A percentile compares a stretch with the other conserved stretches of the same genome.
Conservation (phyloP, 2,113 vertebrate species). For the Rhadina sibilatrix region DNA sequence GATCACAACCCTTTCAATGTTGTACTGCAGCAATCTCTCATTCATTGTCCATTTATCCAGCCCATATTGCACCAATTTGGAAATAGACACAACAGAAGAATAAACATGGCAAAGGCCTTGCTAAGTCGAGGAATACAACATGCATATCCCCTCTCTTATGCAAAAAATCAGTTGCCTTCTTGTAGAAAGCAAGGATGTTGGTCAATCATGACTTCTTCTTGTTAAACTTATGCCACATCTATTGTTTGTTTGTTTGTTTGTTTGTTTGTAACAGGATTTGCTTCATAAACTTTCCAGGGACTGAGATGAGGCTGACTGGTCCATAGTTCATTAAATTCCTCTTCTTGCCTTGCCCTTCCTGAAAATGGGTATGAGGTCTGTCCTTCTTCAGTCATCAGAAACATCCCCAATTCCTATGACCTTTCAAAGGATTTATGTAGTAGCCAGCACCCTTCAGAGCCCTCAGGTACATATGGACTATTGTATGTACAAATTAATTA, state of each 20-base stretch:
- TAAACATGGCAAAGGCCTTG: background rate
- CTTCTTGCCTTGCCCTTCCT: background rate
- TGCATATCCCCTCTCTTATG: background rate
- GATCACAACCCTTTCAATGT: background rate
- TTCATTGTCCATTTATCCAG: background rate
- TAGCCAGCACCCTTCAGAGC: background rate
- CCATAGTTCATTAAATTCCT: fast-evolving
- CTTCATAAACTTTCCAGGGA: background rate
- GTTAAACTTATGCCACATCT: background rate
- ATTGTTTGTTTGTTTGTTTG: background rate
- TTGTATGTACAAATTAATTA: background rate
- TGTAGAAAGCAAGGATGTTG: background rate
- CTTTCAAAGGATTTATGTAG: background rate
- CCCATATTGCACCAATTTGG: background rate
- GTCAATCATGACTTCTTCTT: background rate
- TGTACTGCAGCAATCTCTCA: background rate
- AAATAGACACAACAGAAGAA: background rate
- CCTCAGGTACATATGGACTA: no score
- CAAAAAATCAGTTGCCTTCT: background rate
- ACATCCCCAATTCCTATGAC: background rate
- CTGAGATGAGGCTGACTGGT: background rate
- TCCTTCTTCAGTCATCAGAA: background rate
- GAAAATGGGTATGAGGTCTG: background rate
- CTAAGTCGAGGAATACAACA: background rate
- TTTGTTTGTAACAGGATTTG: background rate